Evolutionary conservation across 2,888 invertebrate species (phyloP), one percentile per base, ranked within the genome.

Genomic region (Marronus borbonicus): DNA sequence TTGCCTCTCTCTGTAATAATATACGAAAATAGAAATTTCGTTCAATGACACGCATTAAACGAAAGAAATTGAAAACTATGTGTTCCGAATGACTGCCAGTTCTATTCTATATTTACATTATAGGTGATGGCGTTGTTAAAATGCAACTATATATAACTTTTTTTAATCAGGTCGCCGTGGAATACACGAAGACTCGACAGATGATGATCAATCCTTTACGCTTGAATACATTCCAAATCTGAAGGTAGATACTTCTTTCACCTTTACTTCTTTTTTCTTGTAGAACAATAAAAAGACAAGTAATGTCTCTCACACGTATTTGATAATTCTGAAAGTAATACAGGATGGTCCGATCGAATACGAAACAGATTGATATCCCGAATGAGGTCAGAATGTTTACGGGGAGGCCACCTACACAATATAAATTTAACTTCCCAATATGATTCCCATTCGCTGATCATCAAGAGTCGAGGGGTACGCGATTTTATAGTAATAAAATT

Each of bases 211-310:
- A 81, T 82, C 83, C 75, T 82, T 81, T 80, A 74, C 80, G 76
- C 81, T 79, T 76, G 83, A 84, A 77, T 86, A 87, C 85, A 86
- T 86, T 85, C 86, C 86, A 87, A 84, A 85, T 81, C 81, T 84
- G 78, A 86, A 87, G 85, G 87, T 86, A 83, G 39, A 76, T 49
- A 55, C 58, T 44, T 44, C 7, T 44, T 44, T 44, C 44, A 44
- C 44, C 44, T 44, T 12, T 44, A 44, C 12, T 44, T 44, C 44
- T 44, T 44, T 44, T 44, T 44, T 44, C 44, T 8, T 44, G 44
- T 44, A 44, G 8, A 44, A 12, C 12, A 44, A 5, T 31, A 31
- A 31, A 44, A 44, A 44, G 44, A 44, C 2, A 44, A 44, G 44
- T 8, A 8, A 8, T 44, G 44, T 44, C 44, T 44, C 12, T 8